phyloP scores from a whole-genome alignment of 2,113 vertebrate genomes.

The Nothobranchius kuhntae region DNA sequence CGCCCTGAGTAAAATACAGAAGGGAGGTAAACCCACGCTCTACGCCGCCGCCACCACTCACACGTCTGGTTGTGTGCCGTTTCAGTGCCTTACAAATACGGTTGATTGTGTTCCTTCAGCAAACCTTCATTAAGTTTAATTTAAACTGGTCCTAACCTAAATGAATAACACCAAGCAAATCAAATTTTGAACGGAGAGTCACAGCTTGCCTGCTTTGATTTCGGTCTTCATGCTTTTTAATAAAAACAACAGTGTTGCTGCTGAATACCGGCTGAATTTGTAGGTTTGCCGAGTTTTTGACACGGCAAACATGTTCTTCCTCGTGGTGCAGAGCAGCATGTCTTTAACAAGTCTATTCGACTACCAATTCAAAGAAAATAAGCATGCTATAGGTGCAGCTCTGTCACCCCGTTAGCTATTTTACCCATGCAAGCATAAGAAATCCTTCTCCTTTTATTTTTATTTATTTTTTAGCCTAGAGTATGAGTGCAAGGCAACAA shows the following conservation, averaged over 20 bases:
- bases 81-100: constrained; percentile 53
- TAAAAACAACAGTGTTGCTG: constrained; percentile 59
- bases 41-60: constrained; percentile 42
- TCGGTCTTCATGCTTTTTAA: constrained; percentile 32
- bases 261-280: constrained; percentile 55
- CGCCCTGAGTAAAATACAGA: constrained; percentile 84
- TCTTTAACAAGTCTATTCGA: constrained; percentile 79
- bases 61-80: constrained; percentile 65
- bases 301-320: constrained; percentile 20
- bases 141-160: constrained; percentile 41
- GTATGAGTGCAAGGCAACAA: constrained; percentile 73
- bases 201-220: background rate
- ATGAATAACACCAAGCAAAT: constrained; percentile 35
- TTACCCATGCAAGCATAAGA: constrained; percentile 86
- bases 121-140: constrained; percentile 18
- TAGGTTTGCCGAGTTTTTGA: constrained; percentile 25
- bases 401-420: constrained; percentile 82
- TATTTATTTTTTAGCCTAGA: constrained; percentile 55
- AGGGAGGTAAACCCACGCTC: constrained; percentile 74
- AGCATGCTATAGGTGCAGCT: constrained; percentile 83
- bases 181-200: constrained; percentile 56
- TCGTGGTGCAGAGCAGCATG: constrained; percentile 75
- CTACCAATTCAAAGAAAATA: constrained; percentile 84
- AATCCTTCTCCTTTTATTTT: constrained; percentile 64
- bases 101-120: constrained; percentile 43